Evolutionary conservation across 2,888 invertebrate species (phyloP), one percentile per base, ranked within the genome.

Genomic region (Cybosia mesomella): DNA sequence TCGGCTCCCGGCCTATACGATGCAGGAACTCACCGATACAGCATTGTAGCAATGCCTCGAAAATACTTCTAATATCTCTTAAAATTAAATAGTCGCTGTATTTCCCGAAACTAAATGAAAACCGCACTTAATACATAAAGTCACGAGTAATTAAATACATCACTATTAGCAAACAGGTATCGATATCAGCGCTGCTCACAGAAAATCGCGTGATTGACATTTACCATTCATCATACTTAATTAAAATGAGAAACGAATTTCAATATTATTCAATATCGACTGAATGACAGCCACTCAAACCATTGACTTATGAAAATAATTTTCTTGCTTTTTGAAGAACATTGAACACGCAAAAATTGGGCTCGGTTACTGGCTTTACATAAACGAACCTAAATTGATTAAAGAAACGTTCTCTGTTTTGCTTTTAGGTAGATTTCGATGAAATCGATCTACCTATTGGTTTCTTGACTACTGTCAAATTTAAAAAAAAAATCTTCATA

Each of bases 181-280:
- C 72, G 67, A 72, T 71, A 63, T 80, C 84, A 64, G 68, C 54
- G 73, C 70, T 71, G 64, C 70, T 80, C 72, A 76, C 75, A 79
- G 75, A 75, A 69, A 76, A 85, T 85, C 77, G 68, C 77, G 68
- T 83, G 85, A 87, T 87, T 88, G 91, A 87, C 87, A 86, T 79
- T 80, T 76, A 73, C 84, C 87, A 88, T 89, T 88, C 83, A 82
- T 90, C 87, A 90, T 87, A 85, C 84, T 83, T 86, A 88, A 88
- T 87, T 87, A 85, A 83, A 85, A 84, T 78, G 83, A 88, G 82
- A 85, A 81, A 81, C 82, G 82, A 83, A 75, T 83, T 87, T 81
- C 81, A 82, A 82, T 85, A 85, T 83, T 79, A 72, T 78, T 79
- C 78, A 83, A 85, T 82, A 74, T 64, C 62, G 81, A 80, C 71